A percentile compares a stretch with the other conserved stretches of the same genome.
phyloP scores from a whole-genome alignment of 1,140 invertebrate genomes.

The Yoshiicerus persimilis region DNA sequence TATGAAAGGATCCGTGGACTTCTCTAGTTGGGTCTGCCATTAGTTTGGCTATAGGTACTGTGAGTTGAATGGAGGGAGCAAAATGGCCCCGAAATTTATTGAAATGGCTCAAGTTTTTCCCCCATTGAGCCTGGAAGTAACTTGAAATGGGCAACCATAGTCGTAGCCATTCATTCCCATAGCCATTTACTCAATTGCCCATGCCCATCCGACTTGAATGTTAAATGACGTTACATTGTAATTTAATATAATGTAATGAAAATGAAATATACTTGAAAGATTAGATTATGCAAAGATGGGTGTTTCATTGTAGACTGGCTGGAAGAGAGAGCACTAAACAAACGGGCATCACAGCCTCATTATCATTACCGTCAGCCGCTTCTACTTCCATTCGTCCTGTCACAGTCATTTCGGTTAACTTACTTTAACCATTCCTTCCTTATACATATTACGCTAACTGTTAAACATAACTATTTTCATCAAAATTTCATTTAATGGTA shows the following conservation, averaged over 20 bases:
- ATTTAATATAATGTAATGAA: slow-evolving; percentile 24
- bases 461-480: background rate
- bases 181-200: slow-evolving; percentile 21
- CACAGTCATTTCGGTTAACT: background rate
- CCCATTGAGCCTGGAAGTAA: slow-evolving; percentile 21
- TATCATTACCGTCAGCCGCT: background rate
- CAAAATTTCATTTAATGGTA: background rate
- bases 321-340: slow-evolving; percentile 7
- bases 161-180: slow-evolving; percentile 26
- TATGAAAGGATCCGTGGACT: background rate
- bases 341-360: slow-evolving; percentile 11
- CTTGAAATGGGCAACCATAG: slow-evolving; percentile 27
- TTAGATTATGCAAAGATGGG: slow-evolving; percentile 22
- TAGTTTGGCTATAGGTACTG: slow-evolving; percentile 13
- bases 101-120: slow-evolving; percentile 37
- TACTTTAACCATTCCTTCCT: background rate
- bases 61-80: slow-evolving; percentile 13
- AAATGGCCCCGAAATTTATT: slow-evolving; percentile 37
- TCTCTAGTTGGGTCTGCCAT: background rate
- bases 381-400: background rate
- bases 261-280: slow-evolving; percentile 18
- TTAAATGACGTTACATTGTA: slow-evolving; percentile 15
- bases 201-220: slow-evolving; percentile 21
- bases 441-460: background rate
- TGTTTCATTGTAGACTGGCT: slow-evolving; percentile 3